Conservation (phyloP, 2,888 invertebrate genomes). For the Drosophila bunnanda region DNA sequence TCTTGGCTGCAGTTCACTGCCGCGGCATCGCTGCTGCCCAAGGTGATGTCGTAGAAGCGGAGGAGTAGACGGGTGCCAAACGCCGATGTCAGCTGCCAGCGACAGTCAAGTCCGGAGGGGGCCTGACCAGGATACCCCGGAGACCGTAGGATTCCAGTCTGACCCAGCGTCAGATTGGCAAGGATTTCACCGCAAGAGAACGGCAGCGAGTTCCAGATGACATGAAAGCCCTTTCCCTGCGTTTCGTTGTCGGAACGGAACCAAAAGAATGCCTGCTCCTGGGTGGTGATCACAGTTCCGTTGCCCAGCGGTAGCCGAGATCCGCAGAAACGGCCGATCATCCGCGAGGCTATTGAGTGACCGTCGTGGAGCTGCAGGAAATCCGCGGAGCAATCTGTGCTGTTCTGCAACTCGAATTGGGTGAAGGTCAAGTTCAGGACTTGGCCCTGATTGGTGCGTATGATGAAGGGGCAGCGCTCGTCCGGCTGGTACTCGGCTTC, state of each 20-base stretch:
- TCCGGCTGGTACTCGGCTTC: constrained; percentile 86
- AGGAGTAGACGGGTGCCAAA: constrained; percentile 91
- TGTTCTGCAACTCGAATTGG: constrained; percentile 88
- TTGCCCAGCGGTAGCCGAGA: constrained; percentile 87
- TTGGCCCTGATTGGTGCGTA: constrained; percentile 88
- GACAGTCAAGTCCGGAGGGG: constrained; percentile 92
- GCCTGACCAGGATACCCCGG: constrained; percentile 95
- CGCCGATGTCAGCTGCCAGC: constrained; percentile 90
- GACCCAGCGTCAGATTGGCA: constrained; percentile 81
- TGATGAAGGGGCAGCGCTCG: constrained; percentile 92
- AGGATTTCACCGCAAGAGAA: constrained; percentile 90
- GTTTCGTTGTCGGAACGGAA: constrained; percentile 90
- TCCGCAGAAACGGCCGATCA: constrained; percentile 93
- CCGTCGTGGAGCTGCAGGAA: constrained; percentile 95
- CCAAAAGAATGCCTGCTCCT: constrained; percentile 91
- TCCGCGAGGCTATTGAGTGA: constrained; percentile 88
- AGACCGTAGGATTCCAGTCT: constrained; percentile 91
- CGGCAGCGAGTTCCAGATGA: constrained; percentile 90
- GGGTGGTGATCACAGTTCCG: constrained; percentile 90
- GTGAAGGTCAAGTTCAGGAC: constrained; percentile 92
- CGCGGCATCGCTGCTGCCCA: constrained; percentile 49
- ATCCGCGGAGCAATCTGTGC: constrained; percentile 88
- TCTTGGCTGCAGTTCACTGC: constrained; percentile 71
- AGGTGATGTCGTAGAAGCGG: constrained; percentile 88
- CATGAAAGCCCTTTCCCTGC: constrained; percentile 88